phyloP scores from a whole-genome alignment of 37 sponge, comb jelly and placozoan genomes.

The Tethya wilhelma region DNA sequence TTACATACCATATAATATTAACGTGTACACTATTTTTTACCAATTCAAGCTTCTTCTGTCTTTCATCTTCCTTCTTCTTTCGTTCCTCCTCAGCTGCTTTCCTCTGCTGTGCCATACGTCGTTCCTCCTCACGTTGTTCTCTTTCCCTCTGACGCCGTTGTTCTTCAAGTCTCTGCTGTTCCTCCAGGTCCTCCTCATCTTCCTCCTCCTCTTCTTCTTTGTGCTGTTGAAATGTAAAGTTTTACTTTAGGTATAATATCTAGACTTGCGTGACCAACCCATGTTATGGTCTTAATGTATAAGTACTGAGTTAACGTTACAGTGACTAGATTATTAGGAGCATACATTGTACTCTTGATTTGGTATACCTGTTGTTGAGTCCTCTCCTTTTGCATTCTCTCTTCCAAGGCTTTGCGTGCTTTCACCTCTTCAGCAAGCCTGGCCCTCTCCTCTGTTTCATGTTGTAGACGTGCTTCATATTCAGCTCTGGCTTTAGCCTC shows the following conservation, averaged over 20 bases:
- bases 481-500: conserved; percentile 60
- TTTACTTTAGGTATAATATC: not conserved
- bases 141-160: conserved; percentile 9
- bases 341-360: too few relatives aligned
- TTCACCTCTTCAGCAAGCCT: conserved; percentile 67
- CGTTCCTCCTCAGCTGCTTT: not conserved
- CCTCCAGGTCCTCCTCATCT: conserved; percentile 27
- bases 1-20: not conserved
- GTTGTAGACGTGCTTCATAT: conserved; percentile 54
- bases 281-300: not conserved
- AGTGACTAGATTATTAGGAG: too few relatives aligned
- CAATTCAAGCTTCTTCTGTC: conserved; percentile 18
- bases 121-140: conserved; percentile 32
- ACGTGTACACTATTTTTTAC: not conserved
- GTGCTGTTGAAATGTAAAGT: not conserved
- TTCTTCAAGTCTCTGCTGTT: conserved; percentile 19
- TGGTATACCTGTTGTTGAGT: too few relatives aligned
- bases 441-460: conserved; percentile 60
- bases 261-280: not conserved
- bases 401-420: conserved; percentile 33
- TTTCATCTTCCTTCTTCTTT: conserved; percentile 40
- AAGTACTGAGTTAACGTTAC: too few relatives aligned
- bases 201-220: not conserved
- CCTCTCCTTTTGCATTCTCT: conserved; percentile 27
- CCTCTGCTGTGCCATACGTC: conserved; percentile 11